Conservation (phyloP, 2,797 vertebrate species). For the Coregonus sp. region DNA sequence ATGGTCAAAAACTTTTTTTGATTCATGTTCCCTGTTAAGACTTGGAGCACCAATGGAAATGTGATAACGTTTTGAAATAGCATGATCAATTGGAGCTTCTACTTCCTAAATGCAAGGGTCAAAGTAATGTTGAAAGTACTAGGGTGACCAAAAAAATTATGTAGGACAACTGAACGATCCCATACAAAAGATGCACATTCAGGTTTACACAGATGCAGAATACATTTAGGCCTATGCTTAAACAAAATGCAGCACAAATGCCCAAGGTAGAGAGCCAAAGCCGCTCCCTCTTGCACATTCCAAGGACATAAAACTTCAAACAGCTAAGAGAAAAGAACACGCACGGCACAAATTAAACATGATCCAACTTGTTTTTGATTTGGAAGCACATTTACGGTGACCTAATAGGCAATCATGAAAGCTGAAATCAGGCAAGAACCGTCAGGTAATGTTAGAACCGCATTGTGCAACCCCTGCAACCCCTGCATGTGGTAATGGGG, state of each 20-base stretch:
- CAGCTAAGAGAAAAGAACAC: slow-evolving; percentile 31
- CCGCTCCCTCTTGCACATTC: slow-evolving; percentile 21
- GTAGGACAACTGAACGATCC: not conserved
- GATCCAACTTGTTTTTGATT: slow-evolving; percentile 45
- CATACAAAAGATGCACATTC: not conserved
- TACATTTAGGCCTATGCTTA: slow-evolving; percentile 20
- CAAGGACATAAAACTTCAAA: slow-evolving; percentile 50
- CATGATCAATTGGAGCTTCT: not conserved
- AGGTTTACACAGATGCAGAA: not conserved
- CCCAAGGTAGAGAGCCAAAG: slow-evolving; percentile 19
- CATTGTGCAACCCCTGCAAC: slow-evolving; percentile 39
- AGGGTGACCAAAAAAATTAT: not conserved
- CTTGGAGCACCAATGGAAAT: not conserved
- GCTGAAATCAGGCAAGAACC: slow-evolving; percentile 36
- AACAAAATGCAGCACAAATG: slow-evolving; percentile 8
- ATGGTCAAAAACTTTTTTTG: not conserved
- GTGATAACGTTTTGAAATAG: not conserved
- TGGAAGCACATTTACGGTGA: slow-evolving; percentile 47
- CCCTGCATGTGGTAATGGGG: slow-evolving; percentile 12
- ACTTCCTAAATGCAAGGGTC: not conserved
- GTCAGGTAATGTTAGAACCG: slow-evolving; percentile 55
- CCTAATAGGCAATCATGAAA: slow-evolving; percentile 27
- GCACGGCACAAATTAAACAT: slow-evolving; percentile 42
- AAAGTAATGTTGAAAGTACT: not conserved
- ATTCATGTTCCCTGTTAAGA: not conserved